Percentiles rank a stretch among this genome's conserved stretches.
phyloP scores from a whole-genome alignment of 2,113 vertebrate species.

The Tragelaphus buxtoni region DNA sequence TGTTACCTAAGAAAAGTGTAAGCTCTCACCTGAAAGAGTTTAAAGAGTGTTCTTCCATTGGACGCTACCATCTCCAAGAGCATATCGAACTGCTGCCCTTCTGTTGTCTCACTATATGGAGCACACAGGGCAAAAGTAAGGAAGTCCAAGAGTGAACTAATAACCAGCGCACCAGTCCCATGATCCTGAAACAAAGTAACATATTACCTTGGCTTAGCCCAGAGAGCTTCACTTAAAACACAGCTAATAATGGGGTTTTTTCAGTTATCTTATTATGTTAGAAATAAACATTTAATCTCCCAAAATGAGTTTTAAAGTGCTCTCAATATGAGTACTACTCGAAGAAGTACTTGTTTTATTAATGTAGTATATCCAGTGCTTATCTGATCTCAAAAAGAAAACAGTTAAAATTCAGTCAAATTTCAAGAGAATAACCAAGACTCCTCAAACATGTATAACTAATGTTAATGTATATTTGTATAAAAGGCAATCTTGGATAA shows the following conservation, averaged over 20 bases:
- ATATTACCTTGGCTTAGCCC: background rate
- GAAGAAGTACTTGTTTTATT: background rate
- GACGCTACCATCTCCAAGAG: constrained; percentile 97
- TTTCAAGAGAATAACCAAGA: constrained; percentile 3
- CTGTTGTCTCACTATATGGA: constrained; percentile 98
- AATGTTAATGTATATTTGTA: background rate
- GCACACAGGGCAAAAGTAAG: constrained; percentile 99
- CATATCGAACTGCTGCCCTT: constrained; percentile 99
- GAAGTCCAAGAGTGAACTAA: constrained; percentile 99
- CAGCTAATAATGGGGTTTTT: background rate
- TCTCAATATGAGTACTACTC: background rate
- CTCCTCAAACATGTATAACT: background rate
- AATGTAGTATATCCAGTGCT: background rate
- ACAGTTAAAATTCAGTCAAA: constrained; percentile 17
- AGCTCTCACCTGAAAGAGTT: constrained; percentile 94
- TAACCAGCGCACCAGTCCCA: constrained; percentile 96
- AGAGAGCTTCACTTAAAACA: background rate
- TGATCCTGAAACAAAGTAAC: constrained; percentile 87
- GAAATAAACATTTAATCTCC: background rate
- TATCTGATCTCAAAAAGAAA: background rate
- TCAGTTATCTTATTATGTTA: background rate
- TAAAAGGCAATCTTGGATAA: background rate
- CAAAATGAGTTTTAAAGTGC: background rate
- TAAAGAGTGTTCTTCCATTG: constrained; percentile 95
- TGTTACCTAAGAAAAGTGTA: background rate